phyloP scores from a whole-genome alignment of 1,140 invertebrate species.

The Holcopasites calliopsidis region DNA sequence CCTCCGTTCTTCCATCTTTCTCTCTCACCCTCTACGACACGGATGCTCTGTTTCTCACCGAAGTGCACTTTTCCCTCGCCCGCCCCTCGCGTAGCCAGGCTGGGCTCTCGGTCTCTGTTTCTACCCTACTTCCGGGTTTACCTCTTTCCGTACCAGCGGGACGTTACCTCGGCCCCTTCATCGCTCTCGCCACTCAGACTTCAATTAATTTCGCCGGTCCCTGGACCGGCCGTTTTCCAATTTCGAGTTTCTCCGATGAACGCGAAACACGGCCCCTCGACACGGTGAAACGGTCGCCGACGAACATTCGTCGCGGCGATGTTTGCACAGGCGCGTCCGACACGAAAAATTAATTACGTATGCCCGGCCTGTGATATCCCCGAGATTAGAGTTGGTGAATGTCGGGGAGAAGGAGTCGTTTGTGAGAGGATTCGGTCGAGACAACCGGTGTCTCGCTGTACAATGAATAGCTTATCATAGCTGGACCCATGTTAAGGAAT shows the following conservation, averaged over 20 bases:
- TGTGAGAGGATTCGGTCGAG: too few species aligned
- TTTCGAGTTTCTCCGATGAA: conserved; percentile 70
- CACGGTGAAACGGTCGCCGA: conserved; percentile 46
- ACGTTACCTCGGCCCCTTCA: conserved; percentile 55
- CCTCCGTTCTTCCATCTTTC: conserved; percentile 28
- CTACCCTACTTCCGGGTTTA: conserved; percentile 48
- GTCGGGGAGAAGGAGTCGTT: not conserved
- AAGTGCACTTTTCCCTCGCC: conserved; percentile 5
- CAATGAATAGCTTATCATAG: too few species aligned
- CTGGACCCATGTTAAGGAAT: too few species aligned
- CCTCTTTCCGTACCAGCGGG: conserved; percentile 51
- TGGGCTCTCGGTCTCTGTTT: not conserved
- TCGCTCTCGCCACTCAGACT: conserved; percentile 69
- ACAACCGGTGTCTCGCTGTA: too few species aligned
- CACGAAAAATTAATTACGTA: conserved; percentile 60
- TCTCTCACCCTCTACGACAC: conserved; percentile 17
- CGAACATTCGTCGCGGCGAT: conserved; percentile 16
- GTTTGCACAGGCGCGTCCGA: not conserved
- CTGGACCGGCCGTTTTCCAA: conserved; percentile 69
- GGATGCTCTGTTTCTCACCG: conserved; percentile 22
- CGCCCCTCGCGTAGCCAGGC: not conserved
- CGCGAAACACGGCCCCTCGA: conserved; percentile 61
- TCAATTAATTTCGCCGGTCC: conserved; percentile 71
- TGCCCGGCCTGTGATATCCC: conserved; percentile 2
- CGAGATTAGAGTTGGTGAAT: not conserved